Conservation (phyloP, 2,888 invertebrate genomes). For the Pardosa pseudoannulata region DNA sequence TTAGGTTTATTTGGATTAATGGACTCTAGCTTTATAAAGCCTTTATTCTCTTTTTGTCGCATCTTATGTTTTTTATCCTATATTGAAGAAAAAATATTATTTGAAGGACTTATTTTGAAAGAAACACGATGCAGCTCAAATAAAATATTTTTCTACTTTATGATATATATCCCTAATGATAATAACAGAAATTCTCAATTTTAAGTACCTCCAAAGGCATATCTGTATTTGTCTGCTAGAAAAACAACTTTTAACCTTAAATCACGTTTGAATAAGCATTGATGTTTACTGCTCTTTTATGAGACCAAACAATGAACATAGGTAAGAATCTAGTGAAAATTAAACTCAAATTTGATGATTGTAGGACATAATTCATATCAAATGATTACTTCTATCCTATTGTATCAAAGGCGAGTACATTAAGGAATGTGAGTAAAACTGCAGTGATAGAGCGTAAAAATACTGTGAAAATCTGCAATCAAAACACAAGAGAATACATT, state of each 20-base stretch:
- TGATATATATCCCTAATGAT: too few species aligned
- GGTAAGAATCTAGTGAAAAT: constrained; percentile 34
- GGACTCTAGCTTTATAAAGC: too few species aligned
- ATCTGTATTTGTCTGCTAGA: too few species aligned
- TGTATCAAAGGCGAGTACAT: background rate
- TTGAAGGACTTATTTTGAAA: too few species aligned
- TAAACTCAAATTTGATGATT: constrained; percentile 53
- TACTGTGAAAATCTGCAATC: constrained; percentile 17
- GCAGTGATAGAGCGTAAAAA: constrained; percentile 15
- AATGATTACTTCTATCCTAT: constrained; percentile 12
- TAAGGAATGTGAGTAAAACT: constrained; percentile 21
- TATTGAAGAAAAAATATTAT: too few species aligned
- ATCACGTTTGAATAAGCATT: constrained; percentile 43
- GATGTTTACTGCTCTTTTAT: constrained; percentile 36
- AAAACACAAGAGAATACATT: constrained; percentile 4
- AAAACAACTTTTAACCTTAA: constrained; percentile 22
- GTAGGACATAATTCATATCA: constrained; percentile 30
- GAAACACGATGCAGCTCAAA: too few species aligned
- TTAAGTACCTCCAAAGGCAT: too few species aligned
- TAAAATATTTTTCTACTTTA: too few species aligned
- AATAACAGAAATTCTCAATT: too few species aligned
- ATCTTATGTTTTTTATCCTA: too few species aligned
- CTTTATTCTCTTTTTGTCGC: too few species aligned
- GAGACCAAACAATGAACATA: constrained; percentile 39
- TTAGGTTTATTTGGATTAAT: too few species aligned